Conservation (phyloP, 2,113 vertebrate genomes). For the Paramisgurnus dabryanus region DNA sequence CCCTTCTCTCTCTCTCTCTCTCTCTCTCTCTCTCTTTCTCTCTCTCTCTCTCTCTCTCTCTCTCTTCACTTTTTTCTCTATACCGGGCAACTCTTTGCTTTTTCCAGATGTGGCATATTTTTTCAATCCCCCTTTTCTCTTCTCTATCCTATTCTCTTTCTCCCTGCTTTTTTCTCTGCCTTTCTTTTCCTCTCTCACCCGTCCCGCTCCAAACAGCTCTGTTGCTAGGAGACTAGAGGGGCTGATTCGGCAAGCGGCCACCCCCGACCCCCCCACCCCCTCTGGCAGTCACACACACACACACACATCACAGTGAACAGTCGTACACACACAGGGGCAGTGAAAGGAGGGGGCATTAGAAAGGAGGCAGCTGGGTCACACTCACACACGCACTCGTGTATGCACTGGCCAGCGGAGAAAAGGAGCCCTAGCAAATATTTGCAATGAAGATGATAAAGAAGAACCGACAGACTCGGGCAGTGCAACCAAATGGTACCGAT, state of each 20-base stretch:
- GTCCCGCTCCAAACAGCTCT: constrained; percentile 82
- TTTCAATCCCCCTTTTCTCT: constrained; percentile 63
- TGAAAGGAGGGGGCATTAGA: constrained; percentile 41
- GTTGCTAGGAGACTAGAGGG: constrained; percentile 84
- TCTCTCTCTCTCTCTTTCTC: neutral
- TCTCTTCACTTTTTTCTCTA: constrained; percentile 62
- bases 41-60: constrained; percentile 47
- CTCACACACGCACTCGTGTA: constrained; percentile 55
- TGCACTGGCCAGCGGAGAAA: constrained; percentile 56
- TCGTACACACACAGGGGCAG: constrained; percentile 51
- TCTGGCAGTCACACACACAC: constrained; percentile 67
- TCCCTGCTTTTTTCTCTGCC: constrained; percentile 33
- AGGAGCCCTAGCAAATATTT: constrained; percentile 56
- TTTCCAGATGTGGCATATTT: constrained; percentile 72
- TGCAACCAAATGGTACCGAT: neutral
- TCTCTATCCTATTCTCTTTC: constrained; percentile 52
- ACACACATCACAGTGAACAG: constrained; percentile 44
- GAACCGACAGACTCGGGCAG: neutral
- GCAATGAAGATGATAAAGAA: constrained; percentile 45
- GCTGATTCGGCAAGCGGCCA: constrained; percentile 70
- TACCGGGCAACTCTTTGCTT: constrained; percentile 73
- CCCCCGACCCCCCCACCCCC: constrained; percentile 72
- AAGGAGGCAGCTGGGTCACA: constrained; percentile 75
- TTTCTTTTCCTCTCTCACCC: constrained; percentile 56
- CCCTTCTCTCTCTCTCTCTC: neutral